Conservation (phyloP, 2,888 invertebrate species). For the Bedellia somnulentella region DNA sequence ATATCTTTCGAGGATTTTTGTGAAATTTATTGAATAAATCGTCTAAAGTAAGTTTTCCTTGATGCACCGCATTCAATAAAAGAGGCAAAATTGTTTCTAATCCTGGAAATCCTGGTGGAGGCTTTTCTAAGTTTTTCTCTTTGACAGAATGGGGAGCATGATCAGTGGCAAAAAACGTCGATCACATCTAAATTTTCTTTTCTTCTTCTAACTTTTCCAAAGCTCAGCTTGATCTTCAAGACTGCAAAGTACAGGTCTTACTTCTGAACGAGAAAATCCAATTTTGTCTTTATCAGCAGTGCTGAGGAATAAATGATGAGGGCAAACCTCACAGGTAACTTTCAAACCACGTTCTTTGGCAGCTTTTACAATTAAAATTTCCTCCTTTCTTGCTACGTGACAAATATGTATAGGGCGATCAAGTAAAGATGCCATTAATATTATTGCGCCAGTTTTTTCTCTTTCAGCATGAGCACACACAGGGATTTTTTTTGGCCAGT, state of each 20-base stretch:
- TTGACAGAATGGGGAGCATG: slow-evolving; percentile 95
- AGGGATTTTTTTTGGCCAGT: slow-evolving; percentile 91
- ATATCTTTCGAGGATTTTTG: slow-evolving; percentile 91
- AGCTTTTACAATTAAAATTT: slow-evolving; percentile 85
- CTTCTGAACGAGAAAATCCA: slow-evolving; percentile 75
- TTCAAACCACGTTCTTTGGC: slow-evolving; percentile 89
- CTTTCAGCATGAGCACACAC: slow-evolving; percentile 96
- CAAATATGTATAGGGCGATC: slow-evolving; percentile 93
- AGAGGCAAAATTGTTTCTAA: slow-evolving; percentile 98
- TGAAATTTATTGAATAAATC: slow-evolving; percentile 91
- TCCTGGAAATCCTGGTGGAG: slow-evolving; percentile 95
- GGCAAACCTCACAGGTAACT: slow-evolving; percentile 98
- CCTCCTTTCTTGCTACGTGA: slow-evolving; percentile 95
- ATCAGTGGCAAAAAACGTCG: slow-evolving; percentile 97
- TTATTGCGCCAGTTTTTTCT: slow-evolving; percentile 92
- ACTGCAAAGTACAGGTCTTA: slow-evolving; percentile 81
- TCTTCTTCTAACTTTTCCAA: no score
- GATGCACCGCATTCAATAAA: slow-evolving; percentile 88
- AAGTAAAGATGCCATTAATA: slow-evolving; percentile 84
- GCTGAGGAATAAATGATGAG: slow-evolving; percentile 95
- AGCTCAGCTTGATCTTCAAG: slow-evolving; percentile 92
- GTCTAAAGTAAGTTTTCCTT: slow-evolving; percentile 85
- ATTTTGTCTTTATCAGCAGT: slow-evolving; percentile 73
- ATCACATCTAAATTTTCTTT: slow-evolving; percentile 92
- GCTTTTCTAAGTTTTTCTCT: slow-evolving; percentile 81